phyloP scores from a whole-genome alignment of 2,797 vertebrate genomes.

The Sciurus carolinensis region DNA sequence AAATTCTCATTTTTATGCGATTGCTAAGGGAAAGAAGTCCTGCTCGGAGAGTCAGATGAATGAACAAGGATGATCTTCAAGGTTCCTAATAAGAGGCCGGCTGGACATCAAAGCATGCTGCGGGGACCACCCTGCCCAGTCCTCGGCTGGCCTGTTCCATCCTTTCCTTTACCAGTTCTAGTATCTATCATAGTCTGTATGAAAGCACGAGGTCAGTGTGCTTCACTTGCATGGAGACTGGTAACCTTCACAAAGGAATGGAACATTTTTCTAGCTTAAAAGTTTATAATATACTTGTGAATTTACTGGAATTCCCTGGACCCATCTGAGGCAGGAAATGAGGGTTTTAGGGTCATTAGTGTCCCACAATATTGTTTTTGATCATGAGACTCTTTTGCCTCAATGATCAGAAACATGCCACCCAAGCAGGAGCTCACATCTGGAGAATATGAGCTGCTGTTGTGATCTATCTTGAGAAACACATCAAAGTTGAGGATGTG shows the following conservation, averaged over 20 bases:
- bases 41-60: background rate
- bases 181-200: too few relatives aligned
- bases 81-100: background rate
- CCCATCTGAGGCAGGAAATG: slow-evolving; percentile 34
- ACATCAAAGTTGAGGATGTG: background rate
- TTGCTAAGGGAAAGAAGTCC: background rate
- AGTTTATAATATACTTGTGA: background rate
- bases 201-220: background rate
- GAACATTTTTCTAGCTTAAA: background rate
- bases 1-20: background rate
- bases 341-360: background rate
- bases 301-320: background rate
- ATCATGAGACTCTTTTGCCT: background rate
- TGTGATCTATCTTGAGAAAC: background rate
- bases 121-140: too few relatives aligned
- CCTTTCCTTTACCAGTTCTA: background rate
- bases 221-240: background rate
- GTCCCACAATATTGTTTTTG: background rate
- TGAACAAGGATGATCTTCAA: background rate
- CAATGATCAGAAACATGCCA: background rate
- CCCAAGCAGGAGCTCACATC: background rate
- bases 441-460: background rate
- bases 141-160: background rate
- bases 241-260: background rate
- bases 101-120: background rate